Evolutionary conservation across 2,797 vertebrate genomes (phyloP).

Genomic region (Enteromius thamalakanensis): DNA sequence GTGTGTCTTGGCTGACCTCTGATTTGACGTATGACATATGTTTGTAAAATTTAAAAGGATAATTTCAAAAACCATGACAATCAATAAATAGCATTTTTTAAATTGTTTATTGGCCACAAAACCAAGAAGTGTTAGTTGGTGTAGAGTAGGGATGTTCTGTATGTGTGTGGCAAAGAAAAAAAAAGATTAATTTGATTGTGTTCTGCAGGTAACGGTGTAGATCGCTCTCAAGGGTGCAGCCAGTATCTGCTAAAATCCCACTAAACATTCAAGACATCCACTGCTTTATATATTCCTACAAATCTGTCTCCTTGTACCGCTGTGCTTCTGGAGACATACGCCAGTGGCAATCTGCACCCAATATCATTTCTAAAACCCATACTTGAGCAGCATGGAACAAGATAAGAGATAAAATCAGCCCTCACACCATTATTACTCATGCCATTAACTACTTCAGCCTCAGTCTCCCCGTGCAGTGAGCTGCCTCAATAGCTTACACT

Average conservation of each 20-base stretch:
- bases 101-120: too few relatives aligned
- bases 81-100: too few relatives aligned
- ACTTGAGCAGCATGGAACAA: not conserved
- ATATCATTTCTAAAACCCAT: not conserved
- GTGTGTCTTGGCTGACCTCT: too few relatives aligned
- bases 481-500: too few relatives aligned
- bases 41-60: not conserved
- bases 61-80: too few relatives aligned
- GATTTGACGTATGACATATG: too few relatives aligned
- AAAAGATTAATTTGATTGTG: not conserved
- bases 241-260: not conserved
- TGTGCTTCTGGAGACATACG: not conserved
- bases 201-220: not conserved
- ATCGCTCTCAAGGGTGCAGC: not conserved
- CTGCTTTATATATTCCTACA: not conserved
- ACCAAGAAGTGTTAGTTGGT: not conserved
- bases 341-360: not conserved
- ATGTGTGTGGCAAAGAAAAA: not conserved
- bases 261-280: too few relatives aligned
- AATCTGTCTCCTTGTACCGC: not conserved
- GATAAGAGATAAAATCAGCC: slow-evolving; percentile 4
- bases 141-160: not conserved
- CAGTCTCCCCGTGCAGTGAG: not conserved
- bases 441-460: slow-evolving; percentile 27
- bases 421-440: slow-evolving; percentile 6